Evolutionary conservation across 2,113 vertebrate species (phyloP).

Genomic region (Salvelinus sp.): DNA sequence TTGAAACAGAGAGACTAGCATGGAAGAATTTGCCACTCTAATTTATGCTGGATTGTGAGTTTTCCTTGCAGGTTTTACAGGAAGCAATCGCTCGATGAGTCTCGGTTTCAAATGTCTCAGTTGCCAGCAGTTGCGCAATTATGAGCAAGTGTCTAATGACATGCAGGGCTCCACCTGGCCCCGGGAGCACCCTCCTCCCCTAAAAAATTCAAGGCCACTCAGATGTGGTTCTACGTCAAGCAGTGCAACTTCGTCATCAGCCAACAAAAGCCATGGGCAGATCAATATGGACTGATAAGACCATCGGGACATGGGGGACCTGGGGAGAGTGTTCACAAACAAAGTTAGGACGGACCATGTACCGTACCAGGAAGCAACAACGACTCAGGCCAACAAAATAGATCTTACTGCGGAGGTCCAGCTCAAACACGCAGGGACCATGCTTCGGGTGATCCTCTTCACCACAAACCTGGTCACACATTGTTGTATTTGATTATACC

Average conservation of each 20-base stretch:
- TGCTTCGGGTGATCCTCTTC: too few species aligned
- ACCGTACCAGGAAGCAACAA: conserved; percentile 44
- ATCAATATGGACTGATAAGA: conserved; percentile 62
- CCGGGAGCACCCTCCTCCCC: not conserved
- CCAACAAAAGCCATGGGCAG: not conserved
- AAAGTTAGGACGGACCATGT: conserved; percentile 31
- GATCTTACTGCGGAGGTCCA: not conserved
- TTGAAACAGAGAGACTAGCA: too few species aligned
- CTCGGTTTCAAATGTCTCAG: too few species aligned
- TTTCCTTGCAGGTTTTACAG: too few species aligned
- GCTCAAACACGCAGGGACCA: not conserved
- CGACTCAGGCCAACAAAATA: conserved; percentile 4
- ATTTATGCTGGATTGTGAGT: too few species aligned
- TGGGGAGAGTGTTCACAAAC: conserved; percentile 32
- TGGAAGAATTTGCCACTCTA: too few species aligned
- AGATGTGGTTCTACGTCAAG: conserved; percentile 15
- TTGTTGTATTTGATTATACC: too few species aligned
- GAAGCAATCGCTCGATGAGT: too few species aligned
- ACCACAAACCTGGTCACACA: not conserved
- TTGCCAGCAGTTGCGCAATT: too few species aligned
- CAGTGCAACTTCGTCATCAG: conserved; percentile 14
- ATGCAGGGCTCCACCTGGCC: conserved; percentile 12
- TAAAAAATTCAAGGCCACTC: conserved; percentile 12
- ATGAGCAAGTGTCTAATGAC: not conserved
- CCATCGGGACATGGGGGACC: not conserved